These are phyloP conservation scores for Acrocyrtus sp. DNA, from an alignment of 2,888 invertebrate species.

Conservation along the genomic window DNA sequence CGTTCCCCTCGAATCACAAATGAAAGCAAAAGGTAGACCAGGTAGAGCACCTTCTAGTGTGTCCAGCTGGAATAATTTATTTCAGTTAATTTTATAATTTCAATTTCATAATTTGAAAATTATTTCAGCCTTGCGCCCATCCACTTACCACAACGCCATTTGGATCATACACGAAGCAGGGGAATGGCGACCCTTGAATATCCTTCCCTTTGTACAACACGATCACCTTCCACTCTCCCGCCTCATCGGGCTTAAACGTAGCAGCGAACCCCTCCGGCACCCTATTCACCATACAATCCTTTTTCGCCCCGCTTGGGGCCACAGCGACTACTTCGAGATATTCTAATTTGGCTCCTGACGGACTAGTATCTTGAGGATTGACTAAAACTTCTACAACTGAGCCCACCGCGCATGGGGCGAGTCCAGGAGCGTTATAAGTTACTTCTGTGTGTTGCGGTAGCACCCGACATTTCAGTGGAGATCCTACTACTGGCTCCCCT, in stretches of 20 bases:
- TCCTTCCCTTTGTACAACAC: constrained; percentile 96
- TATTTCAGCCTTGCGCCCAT: too few species aligned
- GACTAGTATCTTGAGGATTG: constrained; percentile 64
- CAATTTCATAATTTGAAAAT: not conserved
- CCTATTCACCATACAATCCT: constrained; percentile 81
- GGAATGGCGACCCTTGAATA: constrained; percentile 95
- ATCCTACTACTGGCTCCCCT: constrained; percentile 71
- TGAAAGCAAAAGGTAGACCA: constrained; percentile 87
- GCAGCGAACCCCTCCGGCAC: constrained; percentile 93
- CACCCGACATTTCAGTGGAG: constrained; percentile 82
- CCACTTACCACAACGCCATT: constrained; percentile 78
- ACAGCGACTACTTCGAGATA: constrained; percentile 93
- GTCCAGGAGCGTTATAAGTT: constrained; percentile 77
- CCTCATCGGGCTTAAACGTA: constrained; percentile 96
- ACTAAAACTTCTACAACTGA: constrained; percentile 95
- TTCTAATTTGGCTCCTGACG: constrained; percentile 72
- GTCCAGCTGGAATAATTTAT: constrained; percentile 59
- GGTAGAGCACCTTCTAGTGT: constrained; percentile 74
- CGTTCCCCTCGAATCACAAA: constrained; percentile 77
- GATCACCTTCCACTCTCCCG: constrained; percentile 96
- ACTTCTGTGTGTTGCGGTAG: constrained; percentile 88
- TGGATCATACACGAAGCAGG: constrained; percentile 95
- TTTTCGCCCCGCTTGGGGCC: constrained; percentile 86
- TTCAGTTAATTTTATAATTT: not conserved
- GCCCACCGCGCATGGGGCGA: constrained; percentile 95